These are phyloP conservation scores for Phylloscopus whistleri DNA, from an alignment of 2,113 vertebrate genomes.

Conservation along the genomic window DNA sequence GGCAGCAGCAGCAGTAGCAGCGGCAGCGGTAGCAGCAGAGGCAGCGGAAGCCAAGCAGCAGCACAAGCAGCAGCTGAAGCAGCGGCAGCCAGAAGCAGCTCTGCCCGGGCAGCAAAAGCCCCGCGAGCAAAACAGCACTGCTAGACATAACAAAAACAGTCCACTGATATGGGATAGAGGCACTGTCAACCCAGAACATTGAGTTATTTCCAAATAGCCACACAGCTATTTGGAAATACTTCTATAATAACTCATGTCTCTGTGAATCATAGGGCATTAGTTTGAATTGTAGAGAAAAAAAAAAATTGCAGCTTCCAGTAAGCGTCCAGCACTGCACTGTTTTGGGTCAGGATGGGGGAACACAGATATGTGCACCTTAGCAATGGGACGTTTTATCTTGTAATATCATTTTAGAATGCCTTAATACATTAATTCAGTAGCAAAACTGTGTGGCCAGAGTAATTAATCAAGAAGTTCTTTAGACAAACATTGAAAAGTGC, in stretches of 20 bases:
- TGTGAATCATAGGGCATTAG: not conserved
- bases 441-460: not conserved
- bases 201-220: not conserved
- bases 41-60: no score
- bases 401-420: not conserved
- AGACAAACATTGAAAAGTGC: not conserved
- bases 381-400: rapidly evolving
- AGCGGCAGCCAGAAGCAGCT: no score
- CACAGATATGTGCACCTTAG: not conserved
- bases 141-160: no score
- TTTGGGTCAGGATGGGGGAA: not conserved
- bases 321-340: not conserved
- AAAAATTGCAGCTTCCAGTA: not conserved
- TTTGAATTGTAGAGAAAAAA: not conserved
- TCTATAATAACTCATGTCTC: not conserved
- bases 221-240: not conserved
- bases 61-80: no score
- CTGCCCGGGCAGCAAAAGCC: no score
- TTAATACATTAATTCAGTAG: not conserved
- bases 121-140: no score
- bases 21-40: no score
- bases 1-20: no score
- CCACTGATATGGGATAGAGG: no score
- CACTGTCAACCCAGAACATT: no score
- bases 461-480: not conserved